Percentiles rank a stretch among this genome's conserved stretches.
These are phyloP conservation scores for Ophioninae sp. DNA, from an alignment of 2,888 invertebrate genomes.

Conservation along the genomic window DNA sequence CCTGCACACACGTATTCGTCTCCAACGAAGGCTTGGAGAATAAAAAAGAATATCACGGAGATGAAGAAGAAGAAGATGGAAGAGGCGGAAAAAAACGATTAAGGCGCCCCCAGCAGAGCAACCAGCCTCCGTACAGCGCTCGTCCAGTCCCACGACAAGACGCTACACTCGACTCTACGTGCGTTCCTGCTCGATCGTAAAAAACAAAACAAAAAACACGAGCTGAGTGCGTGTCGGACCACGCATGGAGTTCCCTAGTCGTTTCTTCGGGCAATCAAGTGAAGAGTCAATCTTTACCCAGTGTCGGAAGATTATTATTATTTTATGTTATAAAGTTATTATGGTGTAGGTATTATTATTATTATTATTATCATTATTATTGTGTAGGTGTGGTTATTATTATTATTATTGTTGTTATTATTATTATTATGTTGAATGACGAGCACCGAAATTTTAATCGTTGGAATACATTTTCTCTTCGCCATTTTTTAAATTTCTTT, in stretches of 20 bases:
- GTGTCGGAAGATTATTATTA: neutral
- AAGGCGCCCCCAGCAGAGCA: conserved; percentile 80
- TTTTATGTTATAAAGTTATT: neutral
- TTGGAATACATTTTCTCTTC: too few species aligned
- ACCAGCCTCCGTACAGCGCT: conserved; percentile 72
- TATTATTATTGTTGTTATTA: too few species aligned
- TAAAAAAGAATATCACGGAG: conserved; percentile 22
- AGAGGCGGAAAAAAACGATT: conserved; percentile 67
- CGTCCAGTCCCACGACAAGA: conserved; percentile 73
- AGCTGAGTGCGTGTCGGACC: neutral
- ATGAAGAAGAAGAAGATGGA: conserved; percentile 31
- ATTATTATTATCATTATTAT: too few species aligned
- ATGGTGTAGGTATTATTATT: too few species aligned
- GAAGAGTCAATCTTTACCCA: neutral
- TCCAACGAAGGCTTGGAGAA: conserved; percentile 47
- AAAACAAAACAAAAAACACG: neutral
- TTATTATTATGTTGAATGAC: too few species aligned
- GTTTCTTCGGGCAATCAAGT: neutral
- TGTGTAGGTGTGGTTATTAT: too few species aligned
- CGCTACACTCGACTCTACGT: conserved; percentile 71
- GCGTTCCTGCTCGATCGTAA: conserved; percentile 68
- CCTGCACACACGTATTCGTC: conserved; percentile 18
- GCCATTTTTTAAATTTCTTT: too few species aligned
- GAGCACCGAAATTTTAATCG: too few species aligned
- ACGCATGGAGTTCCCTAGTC: neutral